These are phyloP conservation scores for Rhingia campestris DNA, from an alignment of 2,888 invertebrate species.

Conservation along the genomic window DNA sequence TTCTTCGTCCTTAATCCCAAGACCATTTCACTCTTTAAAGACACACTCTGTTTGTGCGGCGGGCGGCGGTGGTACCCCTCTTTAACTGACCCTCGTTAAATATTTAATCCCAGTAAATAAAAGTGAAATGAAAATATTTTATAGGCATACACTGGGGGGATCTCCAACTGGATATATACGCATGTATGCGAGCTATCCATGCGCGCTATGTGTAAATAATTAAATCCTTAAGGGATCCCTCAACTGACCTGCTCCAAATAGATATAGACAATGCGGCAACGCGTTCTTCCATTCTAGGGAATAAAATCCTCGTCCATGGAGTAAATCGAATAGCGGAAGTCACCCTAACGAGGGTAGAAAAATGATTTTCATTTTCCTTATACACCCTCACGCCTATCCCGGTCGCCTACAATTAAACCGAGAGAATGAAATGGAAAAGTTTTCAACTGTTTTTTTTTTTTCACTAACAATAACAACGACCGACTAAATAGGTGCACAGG, in stretches of 20 bases:
- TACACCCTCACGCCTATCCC: neutral
- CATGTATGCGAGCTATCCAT: constrained; percentile 44
- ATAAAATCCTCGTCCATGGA: constrained; percentile 1
- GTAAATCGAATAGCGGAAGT: constrained; percentile 69
- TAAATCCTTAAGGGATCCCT: constrained; percentile 66
- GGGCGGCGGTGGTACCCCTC: constrained; percentile 6
- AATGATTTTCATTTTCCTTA: constrained; percentile 14
- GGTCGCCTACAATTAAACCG: constrained; percentile 30
- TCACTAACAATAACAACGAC: constrained; percentile 50
- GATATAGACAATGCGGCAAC: constrained; percentile 42
- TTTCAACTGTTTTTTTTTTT: constrained; percentile 38
- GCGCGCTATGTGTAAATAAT: constrained; percentile 69
- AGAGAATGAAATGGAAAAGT: constrained; percentile 59
- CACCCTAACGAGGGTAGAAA: constrained; percentile 64
- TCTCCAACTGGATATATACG: constrained; percentile 10
- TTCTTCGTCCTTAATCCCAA: constrained; percentile 15
- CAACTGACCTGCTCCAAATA: constrained; percentile 70
- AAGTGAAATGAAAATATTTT: constrained; percentile 73
- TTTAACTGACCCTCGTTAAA: constrained; percentile 71
- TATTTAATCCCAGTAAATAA: constrained; percentile 74
- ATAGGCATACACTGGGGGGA: constrained; percentile 26
- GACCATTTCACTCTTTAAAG: constrained; percentile 34
- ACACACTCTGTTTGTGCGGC: constrained; percentile 23
- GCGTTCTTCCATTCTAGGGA: constrained; percentile 37
- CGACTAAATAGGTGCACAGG: constrained; percentile 34